Percentiles rank a stretch among this genome's conserved stretches.
Conservation (phyloP, 2,113 vertebrate genomes). For the Epinephelus fuscoguttatus region DNA sequence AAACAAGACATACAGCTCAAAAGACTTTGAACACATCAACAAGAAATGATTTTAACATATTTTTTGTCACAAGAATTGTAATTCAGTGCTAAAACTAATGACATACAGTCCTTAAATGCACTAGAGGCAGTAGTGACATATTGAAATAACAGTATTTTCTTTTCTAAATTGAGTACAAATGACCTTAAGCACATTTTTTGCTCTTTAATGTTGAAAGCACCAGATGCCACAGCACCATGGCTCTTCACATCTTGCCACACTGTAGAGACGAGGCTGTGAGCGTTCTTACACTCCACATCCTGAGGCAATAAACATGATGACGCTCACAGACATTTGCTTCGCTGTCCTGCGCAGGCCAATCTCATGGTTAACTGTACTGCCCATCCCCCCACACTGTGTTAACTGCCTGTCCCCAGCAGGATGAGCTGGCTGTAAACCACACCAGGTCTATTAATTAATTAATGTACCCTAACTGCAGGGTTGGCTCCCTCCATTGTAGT, state of each 20-base stretch:
- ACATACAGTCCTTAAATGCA: too few species aligned
- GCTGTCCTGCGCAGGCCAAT: slow-evolving; percentile 57
- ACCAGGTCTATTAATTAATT: slow-evolving; percentile 87
- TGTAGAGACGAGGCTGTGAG: slow-evolving; percentile 10
- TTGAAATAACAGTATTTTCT: neutral
- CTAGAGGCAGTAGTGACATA: too few species aligned
- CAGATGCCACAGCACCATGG: neutral
- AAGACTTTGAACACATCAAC: too few species aligned
- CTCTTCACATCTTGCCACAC: slow-evolving; percentile 32
- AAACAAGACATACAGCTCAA: too few species aligned
- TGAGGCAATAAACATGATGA: slow-evolving; percentile 53
- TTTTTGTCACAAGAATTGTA: too few species aligned
- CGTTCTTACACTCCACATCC: slow-evolving; percentile 25
- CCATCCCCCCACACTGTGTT: slow-evolving; percentile 60
- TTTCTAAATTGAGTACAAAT: neutral
- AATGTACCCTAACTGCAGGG: slow-evolving; percentile 76
- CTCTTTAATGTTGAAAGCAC: slow-evolving; percentile 9
- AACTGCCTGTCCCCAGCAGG: slow-evolving; percentile 68
- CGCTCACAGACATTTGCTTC: slow-evolving; percentile 29
- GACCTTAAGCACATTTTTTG: neutral
- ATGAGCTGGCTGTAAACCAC: slow-evolving; percentile 83
- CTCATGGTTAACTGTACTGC: slow-evolving; percentile 48
- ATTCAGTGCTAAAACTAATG: too few species aligned
- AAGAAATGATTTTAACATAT: too few species aligned
- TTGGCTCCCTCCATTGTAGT: slow-evolving; percentile 50